These are phyloP conservation scores for Leptopilina clavipes DNA, from an alignment of 1,140 invertebrate species.

Conservation along the genomic window DNA sequence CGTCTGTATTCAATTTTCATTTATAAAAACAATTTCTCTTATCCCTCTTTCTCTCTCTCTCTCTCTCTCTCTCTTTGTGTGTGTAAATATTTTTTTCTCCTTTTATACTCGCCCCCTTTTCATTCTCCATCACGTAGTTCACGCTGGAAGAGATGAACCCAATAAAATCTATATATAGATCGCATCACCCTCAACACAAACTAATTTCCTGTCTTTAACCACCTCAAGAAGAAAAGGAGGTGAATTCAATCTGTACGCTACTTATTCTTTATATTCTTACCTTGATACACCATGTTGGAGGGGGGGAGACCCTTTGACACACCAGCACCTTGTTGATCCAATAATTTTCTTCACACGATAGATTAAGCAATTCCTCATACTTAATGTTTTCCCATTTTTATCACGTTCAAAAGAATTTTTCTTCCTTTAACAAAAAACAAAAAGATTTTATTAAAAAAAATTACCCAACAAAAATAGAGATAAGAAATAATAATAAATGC, in stretches of 20 bases:
- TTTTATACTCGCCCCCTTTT: not conserved
- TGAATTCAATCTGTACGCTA: constrained; percentile 15
- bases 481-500: too few species aligned
- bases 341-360: not conserved
- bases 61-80: too few species aligned
- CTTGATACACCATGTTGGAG: not conserved
- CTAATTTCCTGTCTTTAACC: constrained; percentile 49
- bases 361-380: constrained; percentile 4
- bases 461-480: too few species aligned
- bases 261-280: constrained; percentile 28
- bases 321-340: constrained; percentile 10
- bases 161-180: constrained; percentile 42
- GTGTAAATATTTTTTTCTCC: not conserved
- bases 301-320: not conserved
- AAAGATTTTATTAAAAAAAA: not conserved
- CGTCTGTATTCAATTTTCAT: constrained; percentile 24
- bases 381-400: not conserved
- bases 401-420: not conserved
- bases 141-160: constrained; percentile 30
- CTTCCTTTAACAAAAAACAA: not conserved
- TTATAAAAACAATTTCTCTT: constrained; percentile 14
- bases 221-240: constrained; percentile 30
- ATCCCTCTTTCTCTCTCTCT: too few species aligned
- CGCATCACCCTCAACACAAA: constrained; percentile 45
- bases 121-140: constrained; percentile 6